phyloP scores from a whole-genome alignment of 1,140 invertebrate genomes.

The Parasteatoda tepidariorum region DNA sequence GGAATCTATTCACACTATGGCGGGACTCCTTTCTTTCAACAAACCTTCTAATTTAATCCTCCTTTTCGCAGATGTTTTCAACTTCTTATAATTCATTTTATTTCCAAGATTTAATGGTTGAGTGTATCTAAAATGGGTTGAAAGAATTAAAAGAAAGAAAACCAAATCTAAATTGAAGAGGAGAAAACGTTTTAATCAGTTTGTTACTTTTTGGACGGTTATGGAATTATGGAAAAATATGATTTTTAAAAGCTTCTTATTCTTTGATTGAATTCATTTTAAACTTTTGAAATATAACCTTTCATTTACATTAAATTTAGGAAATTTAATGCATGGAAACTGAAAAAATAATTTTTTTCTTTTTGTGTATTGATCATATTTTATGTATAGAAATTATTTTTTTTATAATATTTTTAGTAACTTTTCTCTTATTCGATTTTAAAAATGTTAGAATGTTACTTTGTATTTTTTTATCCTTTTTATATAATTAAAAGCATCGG shows the following conservation, averaged over 20 bases:
- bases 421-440: too few species aligned
- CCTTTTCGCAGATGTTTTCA: neutral
- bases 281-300: neutral
- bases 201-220: neutral
- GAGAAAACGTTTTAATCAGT: constrained; percentile 18
- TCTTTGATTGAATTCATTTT: neutral
- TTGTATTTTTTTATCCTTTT: too few species aligned
- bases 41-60: neutral
- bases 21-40: neutral
- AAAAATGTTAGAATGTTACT: too few species aligned
- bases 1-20: neutral
- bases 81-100: neutral
- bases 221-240: neutral
- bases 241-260: neutral
- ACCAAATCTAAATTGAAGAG: neutral
- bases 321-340: neutral
- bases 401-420: too few species aligned
- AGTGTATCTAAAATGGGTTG: neutral
- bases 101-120: constrained; percentile 8
- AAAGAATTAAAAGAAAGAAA: too few species aligned
- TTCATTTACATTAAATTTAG: neutral
- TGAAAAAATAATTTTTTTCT: neutral
- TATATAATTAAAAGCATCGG: too few species aligned
- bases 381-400: too few species aligned
- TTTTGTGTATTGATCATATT: too few species aligned